These are phyloP conservation scores for Drosophila kurseongensis DNA, from an alignment of 1,140 invertebrate species.

Conservation along the genomic window DNA sequence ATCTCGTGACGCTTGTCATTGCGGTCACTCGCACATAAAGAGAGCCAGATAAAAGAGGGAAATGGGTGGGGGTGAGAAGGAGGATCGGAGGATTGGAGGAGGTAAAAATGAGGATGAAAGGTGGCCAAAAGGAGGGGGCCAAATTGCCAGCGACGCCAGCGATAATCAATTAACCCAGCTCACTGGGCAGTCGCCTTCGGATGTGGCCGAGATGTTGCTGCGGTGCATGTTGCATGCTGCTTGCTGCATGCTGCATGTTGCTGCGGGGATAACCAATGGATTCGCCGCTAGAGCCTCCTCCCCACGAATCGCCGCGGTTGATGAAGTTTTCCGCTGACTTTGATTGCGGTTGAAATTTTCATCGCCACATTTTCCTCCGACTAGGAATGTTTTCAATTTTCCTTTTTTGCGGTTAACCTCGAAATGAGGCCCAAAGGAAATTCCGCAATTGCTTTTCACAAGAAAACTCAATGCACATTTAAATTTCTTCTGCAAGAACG, in stretches of 20 bases:
- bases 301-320: slow-evolving; percentile 14
- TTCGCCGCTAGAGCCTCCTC: slow-evolving; percentile 28
- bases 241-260: slow-evolving; percentile 7
- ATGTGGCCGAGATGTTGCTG: slow-evolving; percentile 2
- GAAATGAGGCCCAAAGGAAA: slow-evolving; percentile 4
- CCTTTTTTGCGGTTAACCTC: slow-evolving; percentile 25
- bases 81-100: no score
- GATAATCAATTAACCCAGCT: slow-evolving; percentile 78
- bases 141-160: slow-evolving; percentile 40
- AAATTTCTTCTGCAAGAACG: background rate
- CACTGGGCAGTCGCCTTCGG: slow-evolving; percentile 46
- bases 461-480: background rate
- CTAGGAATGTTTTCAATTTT: slow-evolving; percentile 34
- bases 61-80: background rate
- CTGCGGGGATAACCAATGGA: slow-evolving; percentile 34
- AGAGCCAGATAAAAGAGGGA: background rate
- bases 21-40: slow-evolving; percentile 11
- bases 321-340: slow-evolving; percentile 49
- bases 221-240: slow-evolving; percentile 3
- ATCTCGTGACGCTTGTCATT: slow-evolving; percentile 79
- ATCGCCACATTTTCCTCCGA: slow-evolving; percentile 13
- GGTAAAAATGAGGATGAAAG: slow-evolving; percentile 6
- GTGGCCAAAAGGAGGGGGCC: slow-evolving; percentile 1
- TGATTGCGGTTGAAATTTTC: slow-evolving; percentile 52
- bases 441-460: slow-evolving; percentile 14